Conservation (phyloP, 2,888 invertebrate genomes). For the Lasioglossum vierecki region DNA sequence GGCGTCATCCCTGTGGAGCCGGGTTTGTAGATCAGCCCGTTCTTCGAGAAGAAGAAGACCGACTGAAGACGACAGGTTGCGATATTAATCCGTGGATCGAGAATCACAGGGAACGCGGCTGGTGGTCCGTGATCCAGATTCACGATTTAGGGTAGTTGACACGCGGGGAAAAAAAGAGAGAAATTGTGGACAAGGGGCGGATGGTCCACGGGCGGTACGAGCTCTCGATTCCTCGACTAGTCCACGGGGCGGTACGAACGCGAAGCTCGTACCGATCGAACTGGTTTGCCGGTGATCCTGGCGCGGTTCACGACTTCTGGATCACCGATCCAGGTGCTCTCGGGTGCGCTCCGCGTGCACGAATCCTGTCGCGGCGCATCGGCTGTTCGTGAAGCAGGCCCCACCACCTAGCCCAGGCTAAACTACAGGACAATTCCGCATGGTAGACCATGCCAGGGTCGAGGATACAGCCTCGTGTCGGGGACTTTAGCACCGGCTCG, state of each 20-base stretch:
- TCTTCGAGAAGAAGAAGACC: neutral
- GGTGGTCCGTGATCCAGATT: neutral
- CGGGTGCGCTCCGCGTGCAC: conserved; percentile 68
- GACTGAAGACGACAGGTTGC: neutral
- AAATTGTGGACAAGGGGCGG: neutral
- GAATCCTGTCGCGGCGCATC: conserved; percentile 69
- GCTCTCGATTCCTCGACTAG: neutral
- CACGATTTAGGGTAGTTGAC: neutral
- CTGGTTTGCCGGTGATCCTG: conserved; percentile 64
- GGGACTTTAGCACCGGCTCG: conserved; percentile 75
- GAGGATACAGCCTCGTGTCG: conserved; percentile 59
- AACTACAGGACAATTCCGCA: conserved; percentile 62
- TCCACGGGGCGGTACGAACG: conserved; percentile 15
- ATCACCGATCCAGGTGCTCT: conserved; percentile 71
- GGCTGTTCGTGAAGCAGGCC: conserved; percentile 48
- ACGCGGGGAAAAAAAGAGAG: neutral
- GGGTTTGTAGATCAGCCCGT: neutral
- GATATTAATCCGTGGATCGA: neutral
- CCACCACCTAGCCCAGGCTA: conserved; percentile 65
- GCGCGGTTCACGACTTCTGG: conserved; percentile 68
- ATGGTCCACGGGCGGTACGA: neutral
- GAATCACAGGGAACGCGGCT: neutral
- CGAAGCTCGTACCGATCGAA: conserved; percentile 68
- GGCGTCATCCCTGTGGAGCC: neutral
- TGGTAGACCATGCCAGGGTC: conserved; percentile 63